These are phyloP conservation scores for Tetramorium parvispinum DNA, from an alignment of 1,140 invertebrate genomes.

Conservation along the genomic window DNA sequence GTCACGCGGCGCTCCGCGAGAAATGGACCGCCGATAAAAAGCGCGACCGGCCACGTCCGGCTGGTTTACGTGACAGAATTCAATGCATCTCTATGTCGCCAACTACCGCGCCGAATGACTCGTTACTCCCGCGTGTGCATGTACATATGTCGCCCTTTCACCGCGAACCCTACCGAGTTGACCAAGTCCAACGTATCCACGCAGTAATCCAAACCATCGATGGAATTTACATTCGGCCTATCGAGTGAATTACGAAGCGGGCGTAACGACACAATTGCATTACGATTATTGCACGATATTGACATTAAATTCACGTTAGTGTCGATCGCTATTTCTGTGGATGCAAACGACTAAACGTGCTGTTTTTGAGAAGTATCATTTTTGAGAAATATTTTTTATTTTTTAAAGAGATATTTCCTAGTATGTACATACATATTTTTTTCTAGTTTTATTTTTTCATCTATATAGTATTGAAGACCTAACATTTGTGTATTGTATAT, in stretches of 20 bases:
- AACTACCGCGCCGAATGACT: slow-evolving; percentile 34
- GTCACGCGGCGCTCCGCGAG: slow-evolving; percentile 9
- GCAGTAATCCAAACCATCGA: slow-evolving; percentile 55
- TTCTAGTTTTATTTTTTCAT: not conserved
- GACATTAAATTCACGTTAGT: slow-evolving; percentile 57
- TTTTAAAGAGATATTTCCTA: not conserved
- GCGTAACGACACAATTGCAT: slow-evolving; percentile 56
- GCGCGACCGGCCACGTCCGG: not conserved
- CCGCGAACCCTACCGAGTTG: slow-evolving; percentile 61
- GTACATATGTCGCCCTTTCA: slow-evolving; percentile 52
- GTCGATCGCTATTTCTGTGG: not conserved
- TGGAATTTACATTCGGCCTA: slow-evolving; percentile 60
- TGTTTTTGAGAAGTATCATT: not conserved
- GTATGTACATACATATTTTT: not conserved
- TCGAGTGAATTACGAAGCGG: slow-evolving; percentile 58
- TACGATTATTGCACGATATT: slow-evolving; percentile 52
- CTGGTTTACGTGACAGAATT: slow-evolving; percentile 48
- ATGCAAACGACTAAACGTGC: not conserved
- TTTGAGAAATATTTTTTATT: not conserved
- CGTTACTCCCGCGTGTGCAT: slow-evolving; percentile 21
- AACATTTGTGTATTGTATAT: not conserved
- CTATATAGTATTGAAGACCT: not conserved
- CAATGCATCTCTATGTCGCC: slow-evolving; percentile 1
- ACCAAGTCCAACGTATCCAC: slow-evolving; percentile 56
- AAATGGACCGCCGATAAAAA: slow-evolving; percentile 24